Conservation (phyloP, 1,140 invertebrate genomes). For the Drosophila hydei region DNA sequence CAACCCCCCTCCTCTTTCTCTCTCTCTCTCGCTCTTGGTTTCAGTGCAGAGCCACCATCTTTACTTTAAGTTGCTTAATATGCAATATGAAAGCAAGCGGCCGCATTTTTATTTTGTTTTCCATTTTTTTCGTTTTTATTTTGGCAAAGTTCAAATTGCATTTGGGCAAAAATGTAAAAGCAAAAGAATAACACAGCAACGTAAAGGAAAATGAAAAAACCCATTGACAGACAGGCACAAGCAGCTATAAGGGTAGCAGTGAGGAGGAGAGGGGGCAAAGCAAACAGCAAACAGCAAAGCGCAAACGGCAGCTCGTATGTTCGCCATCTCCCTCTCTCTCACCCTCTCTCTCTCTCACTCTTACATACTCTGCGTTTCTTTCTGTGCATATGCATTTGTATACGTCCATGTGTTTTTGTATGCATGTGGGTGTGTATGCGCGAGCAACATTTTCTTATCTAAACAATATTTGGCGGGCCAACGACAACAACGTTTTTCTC, state of each 20-base stretch:
- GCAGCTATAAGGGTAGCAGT: no score
- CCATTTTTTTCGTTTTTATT: slow-evolving; percentile 13
- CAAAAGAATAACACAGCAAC: slow-evolving; percentile 28
- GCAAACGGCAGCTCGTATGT: slow-evolving; percentile 33
- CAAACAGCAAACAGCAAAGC: slow-evolving; percentile 43
- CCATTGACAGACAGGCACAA: slow-evolving; percentile 60
- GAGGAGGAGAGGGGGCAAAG: neutral
- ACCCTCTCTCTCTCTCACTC: neutral
- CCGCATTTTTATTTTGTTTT: slow-evolving; percentile 10
- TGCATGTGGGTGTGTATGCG: slow-evolving; percentile 9
- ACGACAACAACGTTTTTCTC: slow-evolving; percentile 52
- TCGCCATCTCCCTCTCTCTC: neutral
- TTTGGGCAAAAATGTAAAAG: slow-evolving; percentile 50
- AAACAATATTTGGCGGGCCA: slow-evolving; percentile 66
- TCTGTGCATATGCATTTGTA: slow-evolving; percentile 7
- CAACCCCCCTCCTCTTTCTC: neutral
- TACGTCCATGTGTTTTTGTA: neutral
- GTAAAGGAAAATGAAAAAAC: slow-evolving; percentile 44
- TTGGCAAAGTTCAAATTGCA: slow-evolving; percentile 69
- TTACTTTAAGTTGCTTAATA: slow-evolving; percentile 48
- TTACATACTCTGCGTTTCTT: neutral
- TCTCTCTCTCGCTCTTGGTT: neutral
- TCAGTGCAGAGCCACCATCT: slow-evolving; percentile 2
- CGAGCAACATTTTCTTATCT: slow-evolving; percentile 74
- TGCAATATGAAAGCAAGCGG: slow-evolving; percentile 30